These are phyloP conservation scores for Melanotus villosus DNA, from an alignment of 2,888 invertebrate genomes.

Conservation along the genomic window DNA sequence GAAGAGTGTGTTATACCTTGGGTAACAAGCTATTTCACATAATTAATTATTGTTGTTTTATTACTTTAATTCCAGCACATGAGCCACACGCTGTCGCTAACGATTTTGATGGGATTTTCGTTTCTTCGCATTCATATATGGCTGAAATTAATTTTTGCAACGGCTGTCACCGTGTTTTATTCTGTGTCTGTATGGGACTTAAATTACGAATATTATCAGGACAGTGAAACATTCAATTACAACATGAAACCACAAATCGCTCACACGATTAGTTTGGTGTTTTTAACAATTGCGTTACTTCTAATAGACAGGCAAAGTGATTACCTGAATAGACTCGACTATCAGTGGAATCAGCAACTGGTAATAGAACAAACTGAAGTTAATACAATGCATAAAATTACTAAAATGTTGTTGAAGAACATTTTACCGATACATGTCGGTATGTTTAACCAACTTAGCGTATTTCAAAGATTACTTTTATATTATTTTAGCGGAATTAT, in stretches of 20 bases:
- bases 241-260: conserved; percentile 78
- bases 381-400: conserved; percentile 87
- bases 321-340: conserved; percentile 90
- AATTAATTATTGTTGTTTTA: conserved; percentile 7
- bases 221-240: conserved; percentile 80
- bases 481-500: conserved; percentile 78
- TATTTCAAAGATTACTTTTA: neutral
- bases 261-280: conserved; percentile 81
- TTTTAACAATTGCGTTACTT: conserved; percentile 84
- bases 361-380: conserved; percentile 88
- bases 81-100: conserved; percentile 78
- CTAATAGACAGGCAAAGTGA: conserved; percentile 91
- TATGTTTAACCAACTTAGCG: too few relatives aligned
- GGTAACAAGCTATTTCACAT: too few relatives aligned
- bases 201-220: conserved; percentile 70
- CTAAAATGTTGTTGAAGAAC: conserved; percentile 90
- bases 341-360: conserved; percentile 81
- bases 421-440: conserved; percentile 95
- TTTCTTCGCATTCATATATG: conserved; percentile 89
- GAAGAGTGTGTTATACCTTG: conserved; percentile 51
- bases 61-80: conserved; percentile 74
- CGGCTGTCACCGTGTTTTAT: conserved; percentile 77
- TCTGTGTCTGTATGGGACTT: conserved; percentile 78
- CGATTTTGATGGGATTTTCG: conserved; percentile 80
- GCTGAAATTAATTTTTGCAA: conserved; percentile 82